Base-by-base conservation (phyloP, 1,140 invertebrate species). In the Hermetia illucens region DNA sequence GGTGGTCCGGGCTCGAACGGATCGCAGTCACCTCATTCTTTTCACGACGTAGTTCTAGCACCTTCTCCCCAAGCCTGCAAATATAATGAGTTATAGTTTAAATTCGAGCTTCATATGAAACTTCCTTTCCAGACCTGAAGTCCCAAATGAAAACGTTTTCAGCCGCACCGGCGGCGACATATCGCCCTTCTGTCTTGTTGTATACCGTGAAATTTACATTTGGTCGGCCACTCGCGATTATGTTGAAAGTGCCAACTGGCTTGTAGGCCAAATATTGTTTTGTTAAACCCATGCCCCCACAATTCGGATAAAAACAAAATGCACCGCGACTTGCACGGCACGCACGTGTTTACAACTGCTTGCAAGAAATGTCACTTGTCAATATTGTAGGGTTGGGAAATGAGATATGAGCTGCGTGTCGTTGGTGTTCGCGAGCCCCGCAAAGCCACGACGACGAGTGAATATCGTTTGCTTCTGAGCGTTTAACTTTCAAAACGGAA, bases 91-190 rank as follows among this genome's bases (percentile, higher is more conserved):
- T 27, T 27, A n/a, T 27, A 27, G n/a, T 27, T 8, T 27, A 9
- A 27, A 27, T 27, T 9, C 8, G 8, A 27, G 8, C 8, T 27
- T 27, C 25, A n/a, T n/a, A n/a, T n/a, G n/a, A n/a, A n/a, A n/a
- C n/a, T n/a, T n/a, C n/a, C n/a, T n/a, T n/a, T n/a, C n/a, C n/a
- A n/a, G 30, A 61, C 58, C 53, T 70, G 46, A 94, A 69, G 67
- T 98, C 93, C 90, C 91, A 98, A 43, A 98, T 72, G 49, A 84
- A 75, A 36, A 96, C 79, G 71, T 90, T 77, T 71, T 98, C 91
- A 57, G 85, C 88, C 17, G 87, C 89, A 22, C 84, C 86, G 25
- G 80, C 77, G 27, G 89, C 91, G 35, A 89, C 73, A 65, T 77
- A 91, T 59, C 86, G 70, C 17, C 83, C 84, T 55, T 78, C 77